These are phyloP conservation scores for Piscicola geometra DNA, from an alignment of 2,888 invertebrate genomes.

Conservation along the genomic window DNA sequence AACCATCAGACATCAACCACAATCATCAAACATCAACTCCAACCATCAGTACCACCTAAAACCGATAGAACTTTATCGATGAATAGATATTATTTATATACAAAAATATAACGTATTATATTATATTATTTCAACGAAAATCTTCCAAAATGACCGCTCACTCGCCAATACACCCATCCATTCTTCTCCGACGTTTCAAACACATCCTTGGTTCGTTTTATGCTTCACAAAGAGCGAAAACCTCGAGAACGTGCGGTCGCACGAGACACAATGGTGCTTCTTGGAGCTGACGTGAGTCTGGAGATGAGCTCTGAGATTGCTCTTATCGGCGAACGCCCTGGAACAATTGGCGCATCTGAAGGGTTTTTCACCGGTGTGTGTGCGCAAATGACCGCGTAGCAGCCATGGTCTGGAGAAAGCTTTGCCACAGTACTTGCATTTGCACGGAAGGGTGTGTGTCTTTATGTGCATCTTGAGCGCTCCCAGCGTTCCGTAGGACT, in stretches of 20 bases:
- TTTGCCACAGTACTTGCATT: conserved; percentile 91
- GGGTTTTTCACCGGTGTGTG: conserved; percentile 95
- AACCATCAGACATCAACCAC: too few species aligned
- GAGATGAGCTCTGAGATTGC: conserved; percentile 88
- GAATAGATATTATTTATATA: too few species aligned
- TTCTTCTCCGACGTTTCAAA: background rate
- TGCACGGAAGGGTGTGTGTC: conserved; percentile 93
- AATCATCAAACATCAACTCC: too few species aligned
- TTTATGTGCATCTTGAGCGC: conserved; percentile 98
- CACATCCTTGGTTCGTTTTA: conserved; percentile 64
- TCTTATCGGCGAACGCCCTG: conserved; percentile 91
- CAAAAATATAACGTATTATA: background rate
- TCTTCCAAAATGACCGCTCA: background rate
- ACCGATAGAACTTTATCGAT: too few species aligned
- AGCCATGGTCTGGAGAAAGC: conserved; percentile 96
- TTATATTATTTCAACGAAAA: background rate
- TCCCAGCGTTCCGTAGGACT: conserved; percentile 87
- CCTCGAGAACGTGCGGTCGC: conserved; percentile 90
- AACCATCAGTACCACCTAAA: too few species aligned
- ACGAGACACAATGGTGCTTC: conserved; percentile 86
- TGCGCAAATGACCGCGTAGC: conserved; percentile 91
- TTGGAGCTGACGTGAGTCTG: conserved; percentile 98
- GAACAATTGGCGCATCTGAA: conserved; percentile 91
- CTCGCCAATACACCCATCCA: background rate
- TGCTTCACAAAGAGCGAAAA: conserved; percentile 93